phyloP scores from a whole-genome alignment of 1,140 invertebrate genomes.

The Pygmarrhopalites habei region DNA sequence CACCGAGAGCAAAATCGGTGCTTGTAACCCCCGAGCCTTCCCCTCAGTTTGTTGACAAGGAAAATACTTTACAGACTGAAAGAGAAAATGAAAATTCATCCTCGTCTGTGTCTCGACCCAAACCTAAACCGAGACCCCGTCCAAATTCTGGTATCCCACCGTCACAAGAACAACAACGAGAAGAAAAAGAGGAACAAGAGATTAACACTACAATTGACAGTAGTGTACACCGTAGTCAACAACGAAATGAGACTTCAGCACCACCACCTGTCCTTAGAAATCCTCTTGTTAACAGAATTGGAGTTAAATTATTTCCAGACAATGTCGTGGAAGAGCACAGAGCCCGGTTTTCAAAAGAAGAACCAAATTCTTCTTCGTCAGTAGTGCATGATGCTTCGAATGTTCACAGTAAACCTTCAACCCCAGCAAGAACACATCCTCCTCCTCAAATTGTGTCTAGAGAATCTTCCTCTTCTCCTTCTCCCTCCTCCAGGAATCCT shows the following conservation, averaged over 20 bases:
- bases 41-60: not conserved
- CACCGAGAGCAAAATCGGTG: constrained; percentile 19
- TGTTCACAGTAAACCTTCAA: not conserved
- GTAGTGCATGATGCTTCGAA: not conserved
- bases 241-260: too few species aligned
- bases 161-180: too few species aligned
- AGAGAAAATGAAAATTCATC: not conserved
- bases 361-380: not conserved
- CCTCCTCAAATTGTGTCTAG: too few species aligned
- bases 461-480: too few species aligned
- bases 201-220: too few species aligned
- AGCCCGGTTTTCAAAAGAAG: constrained; percentile 24
- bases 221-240: too few species aligned
- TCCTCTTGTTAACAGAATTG: constrained; percentile 20
- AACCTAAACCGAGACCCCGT: constrained; percentile 27
- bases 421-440: not conserved
- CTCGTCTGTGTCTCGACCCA: not conserved
- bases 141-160: not conserved
- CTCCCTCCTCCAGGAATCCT: too few species aligned
- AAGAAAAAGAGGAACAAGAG: too few species aligned
- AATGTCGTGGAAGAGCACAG: constrained; percentile 29
- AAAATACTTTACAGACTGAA: not conserved
- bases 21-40: not conserved
- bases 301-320: constrained; percentile 37
- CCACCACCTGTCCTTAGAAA: constrained; percentile 16